Evolutionary conservation across 2,113 vertebrate genomes (phyloP).

Genomic region (Albula goreensis): DNA sequence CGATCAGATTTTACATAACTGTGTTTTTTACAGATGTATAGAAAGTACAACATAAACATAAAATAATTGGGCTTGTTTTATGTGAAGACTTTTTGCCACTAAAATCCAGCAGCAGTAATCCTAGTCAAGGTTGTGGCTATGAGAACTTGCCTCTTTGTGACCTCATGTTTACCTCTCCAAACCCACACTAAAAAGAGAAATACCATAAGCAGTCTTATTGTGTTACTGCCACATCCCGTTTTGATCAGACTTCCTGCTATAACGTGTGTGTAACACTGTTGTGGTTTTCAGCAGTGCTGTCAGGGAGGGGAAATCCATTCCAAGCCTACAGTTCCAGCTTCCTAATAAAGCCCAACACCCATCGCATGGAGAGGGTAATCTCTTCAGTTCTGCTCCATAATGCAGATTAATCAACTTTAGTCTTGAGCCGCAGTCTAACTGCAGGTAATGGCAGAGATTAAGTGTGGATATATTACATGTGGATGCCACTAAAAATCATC

Average conservation of each 20-base stretch:
- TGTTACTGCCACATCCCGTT: background rate
- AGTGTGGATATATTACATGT: constrained; percentile 36
- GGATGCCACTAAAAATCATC: constrained; percentile 31
- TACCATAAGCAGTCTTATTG: no score
- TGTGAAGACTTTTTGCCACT: no score
- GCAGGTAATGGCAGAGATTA: constrained; percentile 21
- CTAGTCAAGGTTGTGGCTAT: no score
- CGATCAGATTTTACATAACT: no score
- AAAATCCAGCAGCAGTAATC: no score
- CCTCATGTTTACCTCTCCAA: no score
- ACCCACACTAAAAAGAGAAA: no score
- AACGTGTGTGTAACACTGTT: background rate
- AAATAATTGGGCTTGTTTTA: no score
- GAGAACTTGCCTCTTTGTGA: no score
- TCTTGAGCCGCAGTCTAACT: background rate
- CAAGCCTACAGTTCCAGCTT: background rate
- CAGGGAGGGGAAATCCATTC: background rate
- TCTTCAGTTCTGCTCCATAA: background rate
- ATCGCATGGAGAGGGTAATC: background rate
- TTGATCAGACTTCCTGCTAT: background rate
- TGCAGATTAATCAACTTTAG: background rate
- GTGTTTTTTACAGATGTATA: no score
- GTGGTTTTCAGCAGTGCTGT: background rate
- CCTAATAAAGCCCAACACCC: background rate
- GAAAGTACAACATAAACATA: no score